Percentiles rank a stretch among this genome's conserved stretches.
Evolutionary conservation across 2,797 vertebrate species (phyloP).

Genomic region (Oceanodroma leucorhoa): DNA sequence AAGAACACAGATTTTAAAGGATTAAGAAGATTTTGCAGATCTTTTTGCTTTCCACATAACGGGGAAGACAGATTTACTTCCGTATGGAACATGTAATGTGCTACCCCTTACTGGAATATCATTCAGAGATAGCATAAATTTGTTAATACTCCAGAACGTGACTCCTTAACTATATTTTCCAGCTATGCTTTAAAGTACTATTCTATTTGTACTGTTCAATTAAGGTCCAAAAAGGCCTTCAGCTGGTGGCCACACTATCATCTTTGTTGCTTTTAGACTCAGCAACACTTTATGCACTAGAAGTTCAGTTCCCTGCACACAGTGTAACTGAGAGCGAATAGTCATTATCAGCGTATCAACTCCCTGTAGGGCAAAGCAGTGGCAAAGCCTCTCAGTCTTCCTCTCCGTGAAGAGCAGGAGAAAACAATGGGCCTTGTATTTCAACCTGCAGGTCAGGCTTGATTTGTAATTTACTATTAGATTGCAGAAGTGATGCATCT

Average conservation of each 20-base stretch:
- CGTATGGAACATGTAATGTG: neutral
- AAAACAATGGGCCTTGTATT: neutral
- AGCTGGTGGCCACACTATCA: neutral
- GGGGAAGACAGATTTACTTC: neutral
- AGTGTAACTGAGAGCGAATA: neutral
- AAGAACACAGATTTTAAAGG: neutral
- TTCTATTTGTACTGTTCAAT: neutral
- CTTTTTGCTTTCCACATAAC: neutral
- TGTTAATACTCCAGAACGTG: neutral
- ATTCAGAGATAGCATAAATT: neutral
- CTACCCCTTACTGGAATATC: neutral
- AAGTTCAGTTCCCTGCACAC: neutral
- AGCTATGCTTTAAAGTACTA: neutral
- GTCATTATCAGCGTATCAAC: neutral
- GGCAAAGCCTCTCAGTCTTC: neutral
- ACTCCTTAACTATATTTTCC: neutral
- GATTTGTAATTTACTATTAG: neutral
- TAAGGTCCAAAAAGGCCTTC: neutral
- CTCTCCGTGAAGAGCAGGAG: neutral
- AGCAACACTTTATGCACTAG: neutral
- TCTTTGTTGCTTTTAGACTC: neutral
- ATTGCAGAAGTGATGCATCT: neutral
- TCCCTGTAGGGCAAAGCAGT: neutral
- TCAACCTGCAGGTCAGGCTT: neutral
- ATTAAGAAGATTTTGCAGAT: neutral